phyloP scores from a whole-genome alignment of 1,140 invertebrate genomes.

The Macrocentrus cingulum region DNA sequence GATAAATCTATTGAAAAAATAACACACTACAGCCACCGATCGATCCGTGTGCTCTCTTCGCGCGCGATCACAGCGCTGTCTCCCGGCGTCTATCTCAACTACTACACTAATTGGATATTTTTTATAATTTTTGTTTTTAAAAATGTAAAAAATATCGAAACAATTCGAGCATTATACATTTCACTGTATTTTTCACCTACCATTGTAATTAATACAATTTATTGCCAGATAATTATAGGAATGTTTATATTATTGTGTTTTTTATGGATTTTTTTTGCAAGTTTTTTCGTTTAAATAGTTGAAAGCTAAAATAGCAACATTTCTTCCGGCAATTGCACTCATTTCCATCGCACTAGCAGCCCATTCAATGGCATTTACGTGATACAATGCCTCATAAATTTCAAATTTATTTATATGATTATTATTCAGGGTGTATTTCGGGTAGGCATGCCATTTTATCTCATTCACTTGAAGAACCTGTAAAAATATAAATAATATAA shows the following conservation, averaged over 20 bases:
- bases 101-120: too few species aligned
- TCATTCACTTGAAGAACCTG: constrained; percentile 40
- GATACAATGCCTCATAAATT: constrained; percentile 62
- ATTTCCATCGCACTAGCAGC: constrained; percentile 75
- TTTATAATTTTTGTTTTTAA: too few species aligned
- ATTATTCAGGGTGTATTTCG: constrained; percentile 60
- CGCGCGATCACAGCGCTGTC: constrained; percentile 22
- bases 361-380: constrained; percentile 71
- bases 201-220: too few species aligned
- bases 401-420: constrained; percentile 59
- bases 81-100: constrained; percentile 1
- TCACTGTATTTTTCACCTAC: too few species aligned
- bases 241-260: too few species aligned
- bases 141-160: too few species aligned
- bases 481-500: constrained; percentile 33
- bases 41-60: constrained; percentile 32
- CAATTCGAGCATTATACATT: too few species aligned
- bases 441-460: constrained; percentile 66
- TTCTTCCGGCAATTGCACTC: constrained; percentile 67
- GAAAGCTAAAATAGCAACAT: constrained; percentile 65
- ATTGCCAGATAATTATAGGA: too few species aligned
- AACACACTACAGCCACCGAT: constrained; percentile 23
- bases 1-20: constrained; percentile 31
- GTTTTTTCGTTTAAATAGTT: constrained; percentile 37
- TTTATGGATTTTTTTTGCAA: constrained; percentile 12